Percentiles rank a stretch among this genome's conserved stretches.
Conservation (phyloP, 1,140 invertebrate genomes). For the Augochlora pura region DNA sequence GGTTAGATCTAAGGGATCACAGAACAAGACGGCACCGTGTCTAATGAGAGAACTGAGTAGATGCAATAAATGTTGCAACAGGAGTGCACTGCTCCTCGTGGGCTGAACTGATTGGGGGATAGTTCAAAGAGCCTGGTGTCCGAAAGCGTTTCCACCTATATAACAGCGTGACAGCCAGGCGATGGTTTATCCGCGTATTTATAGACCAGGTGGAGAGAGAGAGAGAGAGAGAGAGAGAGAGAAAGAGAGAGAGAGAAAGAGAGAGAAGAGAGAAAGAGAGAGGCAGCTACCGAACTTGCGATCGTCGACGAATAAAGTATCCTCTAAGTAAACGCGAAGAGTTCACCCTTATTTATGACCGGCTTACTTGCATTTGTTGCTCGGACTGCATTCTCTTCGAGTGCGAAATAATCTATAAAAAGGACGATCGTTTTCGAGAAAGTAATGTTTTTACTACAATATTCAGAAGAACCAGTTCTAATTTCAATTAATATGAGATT, state of each 20-base stretch:
- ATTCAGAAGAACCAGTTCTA: too few relatives aligned
- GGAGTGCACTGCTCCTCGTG: not conserved
- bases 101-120: slow-evolving; percentile 20
- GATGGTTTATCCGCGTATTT: slow-evolving; percentile 21
- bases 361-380: too few relatives aligned
- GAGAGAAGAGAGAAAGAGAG: too few relatives aligned
- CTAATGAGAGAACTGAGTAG: slow-evolving; percentile 35
- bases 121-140: slow-evolving; percentile 34
- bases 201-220: slow-evolving; percentile 10
- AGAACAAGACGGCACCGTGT: slow-evolving; percentile 5
- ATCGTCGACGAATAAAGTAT: too few relatives aligned
- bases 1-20: slow-evolving; percentile 24
- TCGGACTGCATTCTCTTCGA: too few relatives aligned
- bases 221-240: too few relatives aligned
- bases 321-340: not conserved
- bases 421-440: too few relatives aligned
- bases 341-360: not conserved
- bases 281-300: not conserved
- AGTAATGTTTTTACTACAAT: too few relatives aligned
- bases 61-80: slow-evolving; percentile 40
- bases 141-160: slow-evolving; percentile 32
- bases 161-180: not conserved
- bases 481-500: too few relatives aligned
- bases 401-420: too few relatives aligned
- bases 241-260: too few relatives aligned